Evolutionary conservation across 2,888 invertebrate genomes (phyloP).

Genomic region (Chrysopilus asiliformis): DNA sequence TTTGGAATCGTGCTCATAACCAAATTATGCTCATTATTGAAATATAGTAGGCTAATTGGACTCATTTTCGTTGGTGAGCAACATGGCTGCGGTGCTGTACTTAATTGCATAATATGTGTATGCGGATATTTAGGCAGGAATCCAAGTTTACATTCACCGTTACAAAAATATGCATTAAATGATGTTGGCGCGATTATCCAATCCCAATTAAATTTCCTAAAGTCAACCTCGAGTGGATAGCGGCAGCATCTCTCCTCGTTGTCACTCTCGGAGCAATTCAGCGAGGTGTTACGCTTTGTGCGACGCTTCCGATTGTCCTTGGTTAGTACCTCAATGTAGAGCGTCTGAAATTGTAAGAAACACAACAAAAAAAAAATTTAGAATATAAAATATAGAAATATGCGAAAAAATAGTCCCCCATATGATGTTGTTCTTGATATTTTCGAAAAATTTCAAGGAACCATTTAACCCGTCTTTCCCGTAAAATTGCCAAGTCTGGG

Average conservation of each 20-base stretch:
- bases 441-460: too few relatives aligned
- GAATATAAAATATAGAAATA: too few relatives aligned
- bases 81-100: slow-evolving; percentile 76
- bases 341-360: too few relatives aligned
- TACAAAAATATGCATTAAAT: slow-evolving; percentile 92
- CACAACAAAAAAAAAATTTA: too few relatives aligned
- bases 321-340: slow-evolving; percentile 32
- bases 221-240: slow-evolving; percentile 86
- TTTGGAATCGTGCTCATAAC: slow-evolving; percentile 79
- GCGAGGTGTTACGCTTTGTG: slow-evolving; percentile 61
- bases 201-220: slow-evolving; percentile 81
- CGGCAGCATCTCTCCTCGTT: slow-evolving; percentile 82
- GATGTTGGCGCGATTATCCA: slow-evolving; percentile 93
- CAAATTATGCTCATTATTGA: slow-evolving; percentile 76
- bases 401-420: too few relatives aligned
- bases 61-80: slow-evolving; percentile 84
- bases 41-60: slow-evolving; percentile 82
- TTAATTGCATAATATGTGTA: slow-evolving; percentile 75
- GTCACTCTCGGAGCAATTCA: slow-evolving; percentile 64
- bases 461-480: too few relatives aligned
- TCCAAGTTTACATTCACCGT: slow-evolving; percentile 84
- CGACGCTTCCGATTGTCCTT: slow-evolving; percentile 41
- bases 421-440: too few relatives aligned
- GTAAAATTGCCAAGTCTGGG: too few relatives aligned
- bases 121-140: slow-evolving; percentile 78